Percentiles rank a stretch among this genome's conserved stretches.
These are phyloP conservation scores for Macaria notata DNA, from an alignment of 2,888 invertebrate species.

Conservation along the genomic window DNA sequence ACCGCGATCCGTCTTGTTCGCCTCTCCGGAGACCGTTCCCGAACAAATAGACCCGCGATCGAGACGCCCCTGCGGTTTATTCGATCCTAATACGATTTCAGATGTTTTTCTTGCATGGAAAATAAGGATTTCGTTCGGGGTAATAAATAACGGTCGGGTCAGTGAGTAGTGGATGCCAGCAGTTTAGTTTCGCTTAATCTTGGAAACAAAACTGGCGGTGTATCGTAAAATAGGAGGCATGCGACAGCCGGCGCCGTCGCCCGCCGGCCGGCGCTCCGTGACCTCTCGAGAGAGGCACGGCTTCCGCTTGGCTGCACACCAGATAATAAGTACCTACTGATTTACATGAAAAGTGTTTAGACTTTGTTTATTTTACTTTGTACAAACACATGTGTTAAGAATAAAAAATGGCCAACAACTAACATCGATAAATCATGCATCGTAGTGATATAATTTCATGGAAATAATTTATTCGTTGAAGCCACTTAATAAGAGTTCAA, in stretches of 20 bases:
- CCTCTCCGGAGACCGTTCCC: slow-evolving; percentile 73
- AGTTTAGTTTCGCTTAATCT: slow-evolving; percentile 75
- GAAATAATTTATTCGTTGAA: too few species aligned
- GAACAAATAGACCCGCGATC: slow-evolving; percentile 76
- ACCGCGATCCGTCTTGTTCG: slow-evolving; percentile 81
- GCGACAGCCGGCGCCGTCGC: slow-evolving; percentile 41
- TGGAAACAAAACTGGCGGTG: slow-evolving; percentile 66
- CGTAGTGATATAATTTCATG: too few species aligned
- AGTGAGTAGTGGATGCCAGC: slow-evolving; percentile 62
- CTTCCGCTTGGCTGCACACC: slow-evolving; percentile 48
- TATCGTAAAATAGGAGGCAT: slow-evolving; percentile 63
- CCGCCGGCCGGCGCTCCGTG: slow-evolving; percentile 50
- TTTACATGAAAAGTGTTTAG: too few species aligned
- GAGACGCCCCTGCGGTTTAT: slow-evolving; percentile 65
- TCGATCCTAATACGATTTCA: slow-evolving; percentile 58
- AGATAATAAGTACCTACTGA: slow-evolving; percentile 1
- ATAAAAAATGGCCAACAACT: too few species aligned
- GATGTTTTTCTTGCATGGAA: slow-evolving; percentile 58
- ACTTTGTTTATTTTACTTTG: too few species aligned
- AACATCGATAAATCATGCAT: too few species aligned
- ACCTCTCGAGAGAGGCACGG: slow-evolving; percentile 66
- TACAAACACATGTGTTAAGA: too few species aligned
- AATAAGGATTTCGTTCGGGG: slow-evolving; percentile 48
- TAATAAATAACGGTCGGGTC: slow-evolving; percentile 58
- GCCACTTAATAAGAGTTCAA: too few species aligned